phyloP scores from a whole-genome alignment of 2,113 vertebrate genomes.

The Mirza zaza region DNA sequence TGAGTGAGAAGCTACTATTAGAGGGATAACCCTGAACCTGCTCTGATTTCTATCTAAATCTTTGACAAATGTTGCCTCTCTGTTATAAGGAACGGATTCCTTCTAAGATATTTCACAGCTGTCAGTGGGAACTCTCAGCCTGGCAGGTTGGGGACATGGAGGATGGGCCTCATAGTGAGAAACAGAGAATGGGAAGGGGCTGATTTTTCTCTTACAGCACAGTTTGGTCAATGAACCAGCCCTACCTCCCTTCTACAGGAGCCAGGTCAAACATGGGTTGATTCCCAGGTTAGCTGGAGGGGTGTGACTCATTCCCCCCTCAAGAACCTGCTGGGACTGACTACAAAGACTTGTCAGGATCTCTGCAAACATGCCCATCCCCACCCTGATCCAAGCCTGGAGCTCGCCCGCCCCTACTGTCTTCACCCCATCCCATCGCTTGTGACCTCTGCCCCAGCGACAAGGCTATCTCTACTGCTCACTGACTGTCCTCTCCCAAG shows the following conservation, averaged over 20 bases:
- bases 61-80: background rate
- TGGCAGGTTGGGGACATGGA: background rate
- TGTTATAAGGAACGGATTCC: constrained; percentile 32
- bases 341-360: constrained; percentile 18
- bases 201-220: constrained; percentile 4
- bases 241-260: background rate
- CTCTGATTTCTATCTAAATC: constrained; percentile 31
- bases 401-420: background rate
- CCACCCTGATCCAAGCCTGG: background rate
- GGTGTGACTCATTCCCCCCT: constrained; percentile 32
- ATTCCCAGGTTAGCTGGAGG: background rate
- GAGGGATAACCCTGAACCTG: background rate
- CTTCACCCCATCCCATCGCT: background rate
- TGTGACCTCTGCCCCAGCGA: background rate
- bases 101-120: constrained; percentile 11
- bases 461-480: background rate
- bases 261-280: background rate
- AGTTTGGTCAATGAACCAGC: background rate
- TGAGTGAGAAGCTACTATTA: constrained; percentile 3
- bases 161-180: background rate
- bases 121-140: background rate
- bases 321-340: constrained; percentile 41
- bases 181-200: background rate
- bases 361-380: constrained; percentile 18
- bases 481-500: background rate